phyloP scores from a whole-genome alignment of 2,113 vertebrate species.

The Eonycteris spelaea region DNA sequence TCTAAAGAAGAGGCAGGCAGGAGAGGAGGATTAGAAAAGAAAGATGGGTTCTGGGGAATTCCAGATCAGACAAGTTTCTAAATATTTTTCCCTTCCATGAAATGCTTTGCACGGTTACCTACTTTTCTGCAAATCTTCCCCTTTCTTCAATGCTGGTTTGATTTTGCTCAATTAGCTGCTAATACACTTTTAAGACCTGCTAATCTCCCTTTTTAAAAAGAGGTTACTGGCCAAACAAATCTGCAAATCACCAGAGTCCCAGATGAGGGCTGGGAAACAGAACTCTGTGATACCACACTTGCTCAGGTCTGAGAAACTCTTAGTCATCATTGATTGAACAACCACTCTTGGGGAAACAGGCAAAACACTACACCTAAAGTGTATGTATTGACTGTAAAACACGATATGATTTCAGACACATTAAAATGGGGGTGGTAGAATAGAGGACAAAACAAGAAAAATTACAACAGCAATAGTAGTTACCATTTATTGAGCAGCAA shows the following conservation, averaged over 20 bases:
- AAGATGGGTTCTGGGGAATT: not conserved
- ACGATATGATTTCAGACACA: not conserved
- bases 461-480: not conserved
- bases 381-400: not conserved
- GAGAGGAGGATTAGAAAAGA: not conserved
- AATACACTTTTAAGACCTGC: not conserved
- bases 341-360: not conserved
- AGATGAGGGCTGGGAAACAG: not conserved
- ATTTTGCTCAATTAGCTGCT: slow-evolving; percentile 37
- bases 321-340: slow-evolving; percentile 10
- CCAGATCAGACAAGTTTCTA: not conserved
- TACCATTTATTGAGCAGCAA: not conserved
- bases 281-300: not conserved
- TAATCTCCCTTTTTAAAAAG: not conserved
- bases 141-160: not conserved
- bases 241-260: not conserved
- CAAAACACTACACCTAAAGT: not conserved
- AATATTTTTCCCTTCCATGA: not conserved
- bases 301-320: not conserved
- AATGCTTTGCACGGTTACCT: not conserved
- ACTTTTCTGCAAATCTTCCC: not conserved
- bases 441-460: not conserved
- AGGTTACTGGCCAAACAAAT: not conserved
- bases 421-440: not conserved
- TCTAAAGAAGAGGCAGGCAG: not conserved